Evolutionary conservation across 2,797 vertebrate genomes (phyloP), one percentile per base, ranked within the genome.

Genomic region (Gallinago nigripennis): DNA sequence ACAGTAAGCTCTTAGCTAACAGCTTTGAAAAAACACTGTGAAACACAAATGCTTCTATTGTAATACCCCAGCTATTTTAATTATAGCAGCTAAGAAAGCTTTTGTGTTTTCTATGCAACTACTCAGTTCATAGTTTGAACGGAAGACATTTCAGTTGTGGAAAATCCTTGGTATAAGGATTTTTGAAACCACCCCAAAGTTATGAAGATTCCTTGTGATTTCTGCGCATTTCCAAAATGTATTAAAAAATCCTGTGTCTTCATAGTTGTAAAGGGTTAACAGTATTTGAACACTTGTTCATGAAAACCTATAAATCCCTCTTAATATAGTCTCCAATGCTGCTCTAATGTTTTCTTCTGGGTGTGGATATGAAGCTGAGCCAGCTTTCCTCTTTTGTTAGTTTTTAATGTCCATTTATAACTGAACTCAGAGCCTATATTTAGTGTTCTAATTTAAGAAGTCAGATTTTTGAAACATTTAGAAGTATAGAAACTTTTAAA

Each of bases 61-160:
- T 88, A 90, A 87, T 69, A 28, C 50, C 81, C n/a, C 63, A 92
- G 43, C 77, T 90, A 94, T 94, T 90, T 88, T 76, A 94, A 83
- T 61, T 86, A 31, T 17, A 78, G 37, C 27, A 83, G 12, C 68
- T 86, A 33, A 88, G 66, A 93, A 79, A 79, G 80, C 24, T 73
- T 87, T 90, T 84, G 37, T 92, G 75, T 89, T 80, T 93, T 82
- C 75, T 45, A 1, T 87, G 65, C 54, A 81, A 68, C 41, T 11
- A 87, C 15, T 3, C 51, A 28, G 43, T 24, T 78, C 72, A 51
- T 27, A 61, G n/a, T 71, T 35, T 86, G 45, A 91, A 35, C 23
- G 66, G 79, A 80, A 84, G 68, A 64, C 37, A 41, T 63, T 92
- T 73, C 37, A 68, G 11, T 80, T 87, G 45, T 72, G n/a, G 8